Base-by-base conservation (phyloP, 2,797 vertebrate genomes). In the Rhinophrynus dorsalis region DNA sequence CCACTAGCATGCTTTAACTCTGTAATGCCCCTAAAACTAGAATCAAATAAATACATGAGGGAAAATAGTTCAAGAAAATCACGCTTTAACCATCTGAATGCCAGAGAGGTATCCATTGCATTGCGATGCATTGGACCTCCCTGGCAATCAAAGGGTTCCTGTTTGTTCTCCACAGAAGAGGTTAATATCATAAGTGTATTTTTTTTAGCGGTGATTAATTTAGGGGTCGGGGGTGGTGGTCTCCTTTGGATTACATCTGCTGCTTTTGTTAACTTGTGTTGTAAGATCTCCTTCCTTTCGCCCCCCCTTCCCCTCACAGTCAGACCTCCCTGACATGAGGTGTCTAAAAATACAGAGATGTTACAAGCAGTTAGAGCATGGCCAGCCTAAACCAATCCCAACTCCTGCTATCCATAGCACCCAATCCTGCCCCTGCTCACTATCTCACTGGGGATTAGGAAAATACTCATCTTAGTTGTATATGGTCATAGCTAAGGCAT, bases 401-500 rank as follows among this genome's bases (percentile, higher is more conserved):
- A 63, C 67, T 74, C 67, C 24, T 50, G 69, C 42, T 56, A 60
- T 79, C 70, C 74, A 27, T 24, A 78, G 81, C 80, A 63, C 65
- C 89, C 83, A 92, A 89, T 89, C 72, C 67, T 65, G 72, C 8
- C 57, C n/a, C 40, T 59, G 40, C 29, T 77, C 66, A 13, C 76
- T 81, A 79, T 89, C 88, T 75, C 57, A 58, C 75, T 52, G 30
- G 38, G 81, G 80, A 76, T 77, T 75, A 71, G 79, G 79, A 77
- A 81, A 85, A 79, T 85, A 74, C 81, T 81, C 74, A 73, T 71
- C 71, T 68, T 57, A 76, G 79, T 82, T 84, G 81, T 86, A 85
- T 91, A 89, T 90, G 90, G 90, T 86, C 90, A 87, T 77, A 78
- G 81, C 81, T 74, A 84, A 81, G 78, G 75, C 90, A 91, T 93